Percentiles rank a stretch among this genome's conserved stretches.
These are phyloP conservation scores for Campylorhamphus procurvoides DNA, from an alignment of 2,113 vertebrate species.

Conservation along the genomic window DNA sequence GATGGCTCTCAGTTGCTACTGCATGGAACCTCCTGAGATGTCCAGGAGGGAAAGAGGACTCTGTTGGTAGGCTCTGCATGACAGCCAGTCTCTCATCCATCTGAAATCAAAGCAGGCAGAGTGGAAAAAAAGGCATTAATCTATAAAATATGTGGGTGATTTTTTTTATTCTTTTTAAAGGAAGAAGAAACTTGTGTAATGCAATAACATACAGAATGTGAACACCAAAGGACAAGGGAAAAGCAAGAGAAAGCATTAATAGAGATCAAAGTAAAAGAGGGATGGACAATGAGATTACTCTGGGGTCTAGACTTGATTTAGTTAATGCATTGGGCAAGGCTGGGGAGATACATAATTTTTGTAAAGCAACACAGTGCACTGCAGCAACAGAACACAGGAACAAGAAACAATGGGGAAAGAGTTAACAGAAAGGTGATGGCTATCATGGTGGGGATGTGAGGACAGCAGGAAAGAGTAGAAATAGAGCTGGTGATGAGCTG, in stretches of 20 bases:
- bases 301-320: neutral
- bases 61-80: neutral
- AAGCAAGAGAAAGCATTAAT: neutral
- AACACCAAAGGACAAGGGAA: neutral
- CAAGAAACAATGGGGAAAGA: neutral
- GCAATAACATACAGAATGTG: neutral
- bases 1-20: neutral
- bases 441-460: neutral
- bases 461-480: neutral
- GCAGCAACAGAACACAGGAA: neutral
- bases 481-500: neutral
- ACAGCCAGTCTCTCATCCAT: neutral
- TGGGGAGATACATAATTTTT: neutral
- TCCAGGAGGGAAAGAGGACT: neutral
- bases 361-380: neutral
- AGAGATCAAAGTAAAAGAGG: neutral
- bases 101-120: neutral
- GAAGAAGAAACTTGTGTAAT: neutral
- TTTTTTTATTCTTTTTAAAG: neutral
- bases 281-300: neutral
- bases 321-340: neutral
- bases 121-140: neutral
- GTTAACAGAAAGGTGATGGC: neutral
- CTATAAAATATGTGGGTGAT: neutral
- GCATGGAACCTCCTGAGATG: neutral